Evolutionary conservation across 2,113 vertebrate species (phyloP).

Genomic region (Thamnophis sirtalis): DNA sequence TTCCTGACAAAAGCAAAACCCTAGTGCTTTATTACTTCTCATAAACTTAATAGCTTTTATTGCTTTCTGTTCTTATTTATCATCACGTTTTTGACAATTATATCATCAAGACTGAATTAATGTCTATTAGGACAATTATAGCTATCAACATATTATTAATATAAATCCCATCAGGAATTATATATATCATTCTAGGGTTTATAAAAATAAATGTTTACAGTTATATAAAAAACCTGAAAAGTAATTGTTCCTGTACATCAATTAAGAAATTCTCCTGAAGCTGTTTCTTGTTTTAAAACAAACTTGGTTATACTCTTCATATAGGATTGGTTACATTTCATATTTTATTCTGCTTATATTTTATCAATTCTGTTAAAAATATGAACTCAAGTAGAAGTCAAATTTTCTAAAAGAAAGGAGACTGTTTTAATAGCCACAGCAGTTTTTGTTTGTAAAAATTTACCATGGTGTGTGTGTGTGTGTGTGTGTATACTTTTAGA

Average conservation of each 20-base stretch:
- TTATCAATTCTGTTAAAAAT: background rate
- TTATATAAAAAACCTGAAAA: background rate
- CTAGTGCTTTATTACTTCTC: background rate
- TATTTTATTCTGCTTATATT: background rate
- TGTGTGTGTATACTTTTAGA: too few relatives aligned
- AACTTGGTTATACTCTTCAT: background rate
- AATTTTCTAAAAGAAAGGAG: background rate
- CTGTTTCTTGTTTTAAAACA: background rate
- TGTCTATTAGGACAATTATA: background rate
- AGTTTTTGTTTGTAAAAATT: background rate
- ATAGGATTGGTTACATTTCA: background rate
- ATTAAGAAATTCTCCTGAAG: background rate
- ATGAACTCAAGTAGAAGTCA: background rate
- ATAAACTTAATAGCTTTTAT: background rate
- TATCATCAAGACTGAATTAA: background rate
- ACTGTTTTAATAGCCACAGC: background rate
- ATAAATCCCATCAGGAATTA: background rate
- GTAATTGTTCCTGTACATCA: background rate
- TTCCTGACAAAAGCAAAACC: background rate
- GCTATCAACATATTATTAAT: background rate
- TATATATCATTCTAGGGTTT: background rate
- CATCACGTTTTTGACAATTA: background rate
- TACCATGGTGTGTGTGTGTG: too few relatives aligned
- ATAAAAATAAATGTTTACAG: background rate
- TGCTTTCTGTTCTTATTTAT: background rate